Conservation (phyloP, 35 echinoderm and acorn worm genomes). For the Heliocidaris erythrogramma region DNA sequence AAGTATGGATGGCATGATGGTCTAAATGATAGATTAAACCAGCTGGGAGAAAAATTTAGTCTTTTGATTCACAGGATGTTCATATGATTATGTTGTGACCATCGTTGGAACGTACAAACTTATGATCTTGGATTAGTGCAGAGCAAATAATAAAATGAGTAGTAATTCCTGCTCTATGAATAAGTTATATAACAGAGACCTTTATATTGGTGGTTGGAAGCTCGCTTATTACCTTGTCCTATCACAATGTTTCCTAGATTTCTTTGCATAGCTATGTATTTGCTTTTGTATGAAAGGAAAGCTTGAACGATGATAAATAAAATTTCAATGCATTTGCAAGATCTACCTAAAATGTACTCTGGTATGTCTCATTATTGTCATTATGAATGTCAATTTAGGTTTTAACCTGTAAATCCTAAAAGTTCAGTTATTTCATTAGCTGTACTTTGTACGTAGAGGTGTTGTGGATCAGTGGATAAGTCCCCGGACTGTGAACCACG, state of each 20-base stretch:
- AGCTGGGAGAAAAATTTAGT: too few species aligned
- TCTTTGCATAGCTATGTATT: conserved; percentile 37
- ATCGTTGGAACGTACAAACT: background rate
- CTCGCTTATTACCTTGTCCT: background rate
- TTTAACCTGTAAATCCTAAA: too few species aligned
- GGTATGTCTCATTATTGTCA: background rate
- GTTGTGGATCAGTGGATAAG: too few species aligned
- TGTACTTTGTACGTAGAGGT: too few species aligned
- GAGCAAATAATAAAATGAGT: background rate
- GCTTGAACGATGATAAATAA: conserved; percentile 14
- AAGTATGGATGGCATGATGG: too few species aligned
- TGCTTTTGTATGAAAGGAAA: conserved; percentile 34
- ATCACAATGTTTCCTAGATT: conserved; percentile 13
- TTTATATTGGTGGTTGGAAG: background rate
- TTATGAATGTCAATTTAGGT: too few species aligned
- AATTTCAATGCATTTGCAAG: conserved; percentile 34
- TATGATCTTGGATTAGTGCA: background rate
- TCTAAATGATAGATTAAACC: too few species aligned
- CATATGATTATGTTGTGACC: background rate
- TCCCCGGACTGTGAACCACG: too few species aligned
- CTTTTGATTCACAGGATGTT: background rate
- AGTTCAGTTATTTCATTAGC: too few species aligned
- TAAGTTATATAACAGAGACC: background rate
- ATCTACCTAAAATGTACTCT: background rate
- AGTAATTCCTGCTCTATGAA: background rate